Base-by-base conservation (phyloP, 2,113 vertebrate genomes). In the Pica pica region DNA sequence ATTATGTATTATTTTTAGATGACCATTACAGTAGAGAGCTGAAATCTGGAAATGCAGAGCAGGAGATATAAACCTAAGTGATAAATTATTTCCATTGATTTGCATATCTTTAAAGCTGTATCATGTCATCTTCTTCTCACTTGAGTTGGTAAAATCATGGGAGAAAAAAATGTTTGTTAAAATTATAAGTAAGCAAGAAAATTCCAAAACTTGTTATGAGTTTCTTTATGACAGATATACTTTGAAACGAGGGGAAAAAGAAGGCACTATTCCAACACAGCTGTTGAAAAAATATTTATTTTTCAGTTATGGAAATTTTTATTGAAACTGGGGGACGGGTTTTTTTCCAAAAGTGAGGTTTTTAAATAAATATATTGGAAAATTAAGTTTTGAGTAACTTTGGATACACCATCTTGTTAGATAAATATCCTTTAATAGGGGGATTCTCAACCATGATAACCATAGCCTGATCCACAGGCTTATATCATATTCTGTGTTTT, bases 221-320 rank as follows among this genome's bases (percentile, higher is more conserved):
- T 57, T 77, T 65, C 84, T 87, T 86, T 85, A 68, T 57, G 71
- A 83, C 80, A 83, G 77, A 78, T 71, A 49, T 84, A 56, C 56
- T 89, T 93, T 87, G 77, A 84, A 97, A 91, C 10, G 70, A 87
- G 69, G 49, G 53, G 52, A 0, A 24, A 95, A 89, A 84, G 84
- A 91, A 94, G 93, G 91, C 91, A 81, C 42, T 78, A 55, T 82
- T 97, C 90, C 90, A 96, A 75, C 47, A 61, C 18, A 93, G 93
- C 73, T 91, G 84, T 83, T 89, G 53, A 89, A 82, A 95, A 91
- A 86, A 81, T 81, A 84, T 84, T 87, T 94, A 49, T 84, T 93
- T 96, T 94, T 94, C 81, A 82, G 69, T 84, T 83, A 75, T 64
- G 73, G 84, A 91, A 87, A 55, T 71, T 93, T 95, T 93, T 85